phyloP scores from a whole-genome alignment of 2,113 vertebrate genomes.

The Pterocles orientalis region DNA sequence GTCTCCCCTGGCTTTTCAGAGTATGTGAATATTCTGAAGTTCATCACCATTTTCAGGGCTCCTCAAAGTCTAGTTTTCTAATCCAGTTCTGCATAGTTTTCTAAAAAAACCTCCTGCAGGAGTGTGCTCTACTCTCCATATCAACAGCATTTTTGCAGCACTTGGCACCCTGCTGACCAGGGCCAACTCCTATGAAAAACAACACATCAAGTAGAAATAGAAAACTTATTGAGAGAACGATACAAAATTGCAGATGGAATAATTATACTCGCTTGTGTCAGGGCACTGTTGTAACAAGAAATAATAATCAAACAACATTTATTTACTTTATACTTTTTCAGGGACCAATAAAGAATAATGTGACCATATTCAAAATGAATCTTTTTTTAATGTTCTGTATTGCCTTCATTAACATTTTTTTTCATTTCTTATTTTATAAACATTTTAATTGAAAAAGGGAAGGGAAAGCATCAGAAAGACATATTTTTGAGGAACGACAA shows the following conservation, averaged over 20 bases:
- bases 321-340: neutral
- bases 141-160: neutral
- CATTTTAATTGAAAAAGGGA: neutral
- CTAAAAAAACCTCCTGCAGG: neutral
- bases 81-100: neutral
- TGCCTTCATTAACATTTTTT: neutral
- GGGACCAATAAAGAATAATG: neutral
- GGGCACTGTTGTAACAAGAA: neutral
- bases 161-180: neutral
- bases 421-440: neutral
- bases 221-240: neutral
- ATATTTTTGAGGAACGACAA: neutral
- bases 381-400: neutral
- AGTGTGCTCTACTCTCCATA: fast-evolving
- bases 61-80: neutral
- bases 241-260: neutral
- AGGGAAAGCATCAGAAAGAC: neutral
- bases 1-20: neutral
- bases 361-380: neutral
- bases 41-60: neutral
- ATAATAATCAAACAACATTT: conserved; percentile 14
- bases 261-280: neutral
- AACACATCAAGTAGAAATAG: neutral
- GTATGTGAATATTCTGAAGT: neutral
- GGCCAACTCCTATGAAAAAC: neutral